Conservation (phyloP, 2,888 invertebrate species). For the Drosophila meridionalis region DNA sequence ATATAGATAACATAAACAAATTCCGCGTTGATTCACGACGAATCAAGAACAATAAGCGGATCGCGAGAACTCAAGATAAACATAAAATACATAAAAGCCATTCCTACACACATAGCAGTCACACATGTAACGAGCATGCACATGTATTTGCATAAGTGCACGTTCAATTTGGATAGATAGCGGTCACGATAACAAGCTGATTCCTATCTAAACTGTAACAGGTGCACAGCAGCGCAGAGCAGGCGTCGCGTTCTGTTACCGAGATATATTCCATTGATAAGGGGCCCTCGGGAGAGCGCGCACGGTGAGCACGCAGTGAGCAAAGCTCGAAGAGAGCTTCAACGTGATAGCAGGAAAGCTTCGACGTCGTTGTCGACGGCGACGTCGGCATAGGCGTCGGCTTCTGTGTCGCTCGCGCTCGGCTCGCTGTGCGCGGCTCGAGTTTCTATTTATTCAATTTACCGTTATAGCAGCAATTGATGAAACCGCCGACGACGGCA, state of each 20-base stretch:
- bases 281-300: conserved; percentile 38
- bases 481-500: conserved; percentile 48
- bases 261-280: conserved; percentile 78
- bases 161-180: conserved; percentile 57
- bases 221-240: conserved; percentile 74
- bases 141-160: conserved; percentile 18
- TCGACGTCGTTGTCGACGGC: conserved; percentile 37
- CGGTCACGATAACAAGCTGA: conserved; percentile 71
- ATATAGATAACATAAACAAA: conserved; percentile 44
- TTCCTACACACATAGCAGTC: conserved; percentile 22
- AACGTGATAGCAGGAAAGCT: conserved; percentile 56
- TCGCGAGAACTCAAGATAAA: conserved; percentile 34
- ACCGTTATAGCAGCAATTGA: conserved; percentile 77
- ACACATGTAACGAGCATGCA: not conserved
- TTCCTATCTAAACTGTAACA: conserved; percentile 81
- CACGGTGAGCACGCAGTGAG: conserved; percentile 29
- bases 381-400: not conserved
- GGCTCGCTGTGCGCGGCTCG: conserved; percentile 38
- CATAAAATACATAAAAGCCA: conserved; percentile 20
- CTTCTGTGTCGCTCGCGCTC: conserved; percentile 19
- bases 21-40: conserved; percentile 11
- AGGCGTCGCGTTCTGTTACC: conserved; percentile 39
- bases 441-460: conserved; percentile 80
- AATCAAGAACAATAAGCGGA: conserved; percentile 24
- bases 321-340: conserved; percentile 75